Evolutionary conservation across 2,888 invertebrate genomes (phyloP), one percentile per base, ranked within the genome.

Genomic region (Aspidapion aeneum): DNA sequence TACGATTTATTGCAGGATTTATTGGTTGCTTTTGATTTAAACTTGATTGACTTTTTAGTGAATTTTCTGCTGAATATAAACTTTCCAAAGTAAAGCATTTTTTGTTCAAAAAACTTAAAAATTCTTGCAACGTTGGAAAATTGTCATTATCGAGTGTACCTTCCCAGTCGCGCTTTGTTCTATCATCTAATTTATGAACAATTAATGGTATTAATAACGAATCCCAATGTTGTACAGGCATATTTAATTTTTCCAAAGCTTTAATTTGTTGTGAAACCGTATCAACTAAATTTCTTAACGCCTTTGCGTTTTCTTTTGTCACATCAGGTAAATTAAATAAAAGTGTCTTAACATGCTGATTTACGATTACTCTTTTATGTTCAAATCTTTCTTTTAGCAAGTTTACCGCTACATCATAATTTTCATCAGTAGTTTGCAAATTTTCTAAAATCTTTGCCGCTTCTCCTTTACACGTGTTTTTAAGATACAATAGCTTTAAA

Each of bases 151-250:
- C 50, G 51, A 19, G 55, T 20, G 63, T 62, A 35, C 21, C 48
- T 35, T 64, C 64, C 65, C 63, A 66, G 21, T 66, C 65, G 7
- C 65, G 55, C 55, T 62, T 60, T 35, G 62, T 67, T 17, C 21
- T 49, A 2, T 61, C 57, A 57, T 68, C 62, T 12, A 68, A 55
- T 49, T 65, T 66, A 57, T 56, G 51, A 18, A 62, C 35, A 19
- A 68, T 51, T 18, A 68, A 12, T 12, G 61, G 63, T 19, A 67
- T 62, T 55, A 68, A 57, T 17, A 67, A 55, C 1, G 17, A 3
- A 55, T 68, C 66, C 68, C 66, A 66, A 1, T 68, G 54, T 1
- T 68, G 54, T n/a, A 63, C 62, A 1, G 67, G 66, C 48, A 60
- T 55, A 1, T 65, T 59, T 52, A 65, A 55, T 55, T 65, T 65